Conservation (phyloP, 1,140 invertebrate genomes). For the Sitophilus oryzae region DNA sequence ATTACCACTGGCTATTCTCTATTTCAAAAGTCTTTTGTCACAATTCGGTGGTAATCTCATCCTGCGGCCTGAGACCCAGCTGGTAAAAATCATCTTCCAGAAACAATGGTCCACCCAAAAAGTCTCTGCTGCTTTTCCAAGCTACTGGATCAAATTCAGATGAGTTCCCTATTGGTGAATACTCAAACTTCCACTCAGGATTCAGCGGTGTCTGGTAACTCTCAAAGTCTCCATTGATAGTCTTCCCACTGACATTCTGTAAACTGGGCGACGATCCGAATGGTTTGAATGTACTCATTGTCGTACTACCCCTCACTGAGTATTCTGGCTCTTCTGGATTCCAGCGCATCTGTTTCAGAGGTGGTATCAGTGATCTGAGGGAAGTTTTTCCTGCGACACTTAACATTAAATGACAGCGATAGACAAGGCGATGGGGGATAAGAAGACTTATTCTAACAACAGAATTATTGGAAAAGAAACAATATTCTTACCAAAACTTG, state of each 20-base stretch:
- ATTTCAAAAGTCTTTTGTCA: slow-evolving; percentile 43
- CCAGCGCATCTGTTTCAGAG: slow-evolving; percentile 44
- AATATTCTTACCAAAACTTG: no score
- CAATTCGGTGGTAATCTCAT: slow-evolving; percentile 72
- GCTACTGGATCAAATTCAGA: slow-evolving; percentile 54
- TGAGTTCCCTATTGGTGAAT: slow-evolving; percentile 44
- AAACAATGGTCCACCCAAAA: slow-evolving; percentile 52
- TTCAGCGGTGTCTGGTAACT: slow-evolving; percentile 46
- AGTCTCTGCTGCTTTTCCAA: slow-evolving; percentile 43
- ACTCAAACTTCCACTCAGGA: slow-evolving; percentile 52
- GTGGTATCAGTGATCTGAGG: slow-evolving; percentile 40
- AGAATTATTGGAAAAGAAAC: no score
- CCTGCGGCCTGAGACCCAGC: slow-evolving; percentile 67
- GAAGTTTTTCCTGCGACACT: slow-evolving; percentile 49
- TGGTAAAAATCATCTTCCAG: slow-evolving; percentile 67
- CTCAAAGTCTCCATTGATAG: slow-evolving; percentile 36
- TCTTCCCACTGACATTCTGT: slow-evolving; percentile 44
- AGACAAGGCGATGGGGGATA: slow-evolving; percentile 56
- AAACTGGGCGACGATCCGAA: slow-evolving; percentile 47
- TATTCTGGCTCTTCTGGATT: slow-evolving; percentile 28
- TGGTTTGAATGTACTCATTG: slow-evolving; percentile 54
- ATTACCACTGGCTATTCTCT: no score
- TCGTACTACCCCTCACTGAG: slow-evolving; percentile 33
- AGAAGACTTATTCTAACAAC: no score
- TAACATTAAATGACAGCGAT: slow-evolving; percentile 56